These are phyloP conservation scores for Perognathus longimembris DNA, from an alignment of 2,113 vertebrate species.

Conservation along the genomic window DNA sequence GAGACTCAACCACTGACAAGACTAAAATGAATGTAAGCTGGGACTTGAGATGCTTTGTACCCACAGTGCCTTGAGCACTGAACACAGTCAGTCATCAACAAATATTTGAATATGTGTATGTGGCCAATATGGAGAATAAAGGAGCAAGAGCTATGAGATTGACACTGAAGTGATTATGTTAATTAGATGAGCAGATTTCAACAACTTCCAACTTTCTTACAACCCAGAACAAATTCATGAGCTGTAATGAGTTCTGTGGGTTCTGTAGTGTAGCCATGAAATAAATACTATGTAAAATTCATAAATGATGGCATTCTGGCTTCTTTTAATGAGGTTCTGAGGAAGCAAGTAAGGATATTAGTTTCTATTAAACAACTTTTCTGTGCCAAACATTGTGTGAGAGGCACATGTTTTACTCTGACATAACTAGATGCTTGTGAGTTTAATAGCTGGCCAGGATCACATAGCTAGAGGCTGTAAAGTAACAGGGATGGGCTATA, in stretches of 20 bases:
- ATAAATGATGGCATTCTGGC: not conserved
- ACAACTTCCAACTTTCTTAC: not conserved
- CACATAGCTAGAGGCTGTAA: not conserved
- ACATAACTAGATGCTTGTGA: not conserved
- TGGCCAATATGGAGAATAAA: not conserved
- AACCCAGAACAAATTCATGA: not conserved
- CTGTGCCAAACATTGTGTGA: not conserved
- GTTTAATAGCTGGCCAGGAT: not conserved
- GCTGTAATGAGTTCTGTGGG: not conserved
- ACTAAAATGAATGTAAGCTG: not conserved
- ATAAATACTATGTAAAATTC: slow-evolving; percentile 18
- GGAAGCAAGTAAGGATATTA: not conserved
- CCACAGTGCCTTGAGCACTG: not conserved
- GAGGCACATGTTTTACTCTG: not conserved
- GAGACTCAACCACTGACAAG: not conserved
- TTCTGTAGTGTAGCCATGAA: not conserved
- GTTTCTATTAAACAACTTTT: not conserved
- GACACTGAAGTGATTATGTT: not conserved
- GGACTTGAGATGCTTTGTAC: not conserved
- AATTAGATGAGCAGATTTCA: not conserved
- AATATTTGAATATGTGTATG: not conserved
- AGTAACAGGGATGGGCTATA: not conserved
- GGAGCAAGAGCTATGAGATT: not conserved
- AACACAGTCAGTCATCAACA: not conserved
- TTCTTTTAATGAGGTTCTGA: not conserved